Base-by-base conservation (phyloP, 1,140 invertebrate genomes). In the Drosophila guanche region DNA sequence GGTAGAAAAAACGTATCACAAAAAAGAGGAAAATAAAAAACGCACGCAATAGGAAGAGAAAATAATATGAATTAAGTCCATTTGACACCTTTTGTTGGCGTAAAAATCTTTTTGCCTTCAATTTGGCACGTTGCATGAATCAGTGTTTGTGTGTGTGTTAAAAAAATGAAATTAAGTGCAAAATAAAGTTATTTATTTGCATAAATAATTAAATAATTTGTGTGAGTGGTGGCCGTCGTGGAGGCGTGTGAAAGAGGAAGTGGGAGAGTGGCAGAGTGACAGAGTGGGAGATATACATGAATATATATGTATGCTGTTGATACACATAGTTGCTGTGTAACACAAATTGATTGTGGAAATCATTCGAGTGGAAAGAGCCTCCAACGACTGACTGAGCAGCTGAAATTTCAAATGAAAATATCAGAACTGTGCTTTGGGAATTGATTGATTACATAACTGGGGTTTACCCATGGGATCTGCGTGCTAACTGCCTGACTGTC, bases 191-290 rank as follows among this genome's bases (percentile, higher is more conserved):
- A 79, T 85, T 80, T 86, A 85, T 85, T 86, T 73, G 51, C 70
- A 88, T 81, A 69, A 88, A 86, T 86, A 86, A 86, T 88, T 78
- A 68, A 81, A 75, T 60, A 78, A 76, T 75, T 78, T 81, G 62
- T 59, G 68, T 62, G 76, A 85, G 74, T 78, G 74, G 51, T 14
- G 29, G 42, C 16, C 33, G 25, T 1, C 16, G 20, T 40, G 48
- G 50, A 14, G 33, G n/a, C 33, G 43, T 57, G 41, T 20, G 27
- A 29, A 33, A 33, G 8, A 3, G 29, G 29, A 3, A 57, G 45
- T 52, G 37, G 48, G 45, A 57, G 37, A 53, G 57, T 8, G 29
- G 2, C 7, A 8, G 29, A 27, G 27, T 20, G 16, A 20, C 16
- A 29, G 27, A 33, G 7, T 33, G 29, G 1, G 33, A 12, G 10